phyloP scores from a whole-genome alignment of 2,797 vertebrate genomes.

The Notoglanidium macrostoma region DNA sequence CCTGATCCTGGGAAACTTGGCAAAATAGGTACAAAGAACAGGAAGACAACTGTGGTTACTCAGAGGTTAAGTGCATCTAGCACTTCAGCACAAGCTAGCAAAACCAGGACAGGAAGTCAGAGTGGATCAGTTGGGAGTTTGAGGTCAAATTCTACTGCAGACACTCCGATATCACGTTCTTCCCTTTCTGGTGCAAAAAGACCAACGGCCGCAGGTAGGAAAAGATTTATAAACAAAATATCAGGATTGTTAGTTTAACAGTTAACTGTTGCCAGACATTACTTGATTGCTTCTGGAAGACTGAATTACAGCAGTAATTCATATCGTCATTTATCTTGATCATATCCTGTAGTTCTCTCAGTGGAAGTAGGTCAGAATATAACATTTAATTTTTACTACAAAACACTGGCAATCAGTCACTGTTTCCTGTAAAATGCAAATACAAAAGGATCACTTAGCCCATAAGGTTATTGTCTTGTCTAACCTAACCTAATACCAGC shows the following conservation, averaged over 20 bases:
- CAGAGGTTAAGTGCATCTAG: constrained; percentile 56
- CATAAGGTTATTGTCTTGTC: neutral
- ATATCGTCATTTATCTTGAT: neutral
- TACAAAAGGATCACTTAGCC: neutral
- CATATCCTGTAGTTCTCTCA: neutral
- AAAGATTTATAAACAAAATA: neutral
- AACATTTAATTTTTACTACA: neutral
- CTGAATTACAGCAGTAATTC: neutral
- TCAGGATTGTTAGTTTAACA: neutral
- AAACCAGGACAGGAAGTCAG: constrained; percentile 63
- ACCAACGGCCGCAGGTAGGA: constrained; percentile 55
- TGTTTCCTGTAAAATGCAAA: neutral
- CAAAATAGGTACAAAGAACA: constrained; percentile 65
- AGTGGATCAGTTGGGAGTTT: constrained; percentile 60
- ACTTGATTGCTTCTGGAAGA: neutral
- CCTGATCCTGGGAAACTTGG: constrained; percentile 74
- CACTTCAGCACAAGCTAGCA: constrained; percentile 54
- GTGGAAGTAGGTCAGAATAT: neutral
- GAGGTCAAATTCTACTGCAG: constrained; percentile 53
- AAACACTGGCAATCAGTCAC: neutral
- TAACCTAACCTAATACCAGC: constrained; percentile 16
- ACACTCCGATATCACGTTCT: constrained; percentile 58
- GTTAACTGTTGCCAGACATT: neutral
- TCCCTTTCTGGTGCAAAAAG: constrained; percentile 60
- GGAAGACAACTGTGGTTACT: constrained; percentile 57